Evolutionary conservation across 2,797 vertebrate genomes (phyloP).

Genomic region (Glyptemys insculpta): DNA sequence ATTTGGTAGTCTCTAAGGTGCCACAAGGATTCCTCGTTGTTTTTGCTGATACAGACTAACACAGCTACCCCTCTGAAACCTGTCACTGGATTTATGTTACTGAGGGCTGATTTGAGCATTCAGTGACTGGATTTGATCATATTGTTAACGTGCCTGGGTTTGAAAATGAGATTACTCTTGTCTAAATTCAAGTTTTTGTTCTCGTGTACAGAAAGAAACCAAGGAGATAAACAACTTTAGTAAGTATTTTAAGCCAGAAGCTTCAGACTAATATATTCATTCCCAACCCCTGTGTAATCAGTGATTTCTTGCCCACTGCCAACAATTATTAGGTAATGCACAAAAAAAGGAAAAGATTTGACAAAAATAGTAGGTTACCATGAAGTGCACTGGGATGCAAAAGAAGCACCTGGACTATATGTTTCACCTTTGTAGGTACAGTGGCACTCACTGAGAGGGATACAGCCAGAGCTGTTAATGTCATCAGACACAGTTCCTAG

Average conservation of each 20-base stretch:
- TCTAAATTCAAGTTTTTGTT: neutral
- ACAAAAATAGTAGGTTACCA: slow-evolving; percentile 74
- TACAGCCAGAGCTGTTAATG: slow-evolving; percentile 77
- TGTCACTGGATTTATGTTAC: neutral
- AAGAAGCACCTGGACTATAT: slow-evolving; percentile 78
- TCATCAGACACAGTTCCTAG: slow-evolving; percentile 85
- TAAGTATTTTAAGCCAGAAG: neutral
- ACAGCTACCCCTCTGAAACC: no score
- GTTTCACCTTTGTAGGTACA: slow-evolving; percentile 78
- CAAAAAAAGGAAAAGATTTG: neutral
- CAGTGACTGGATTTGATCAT: neutral
- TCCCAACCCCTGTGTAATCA: neutral
- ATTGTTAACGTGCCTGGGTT: neutral
- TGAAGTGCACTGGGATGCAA: slow-evolving; percentile 78
- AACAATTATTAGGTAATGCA: neutral
- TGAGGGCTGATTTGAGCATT: neutral
- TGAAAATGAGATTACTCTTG: neutral
- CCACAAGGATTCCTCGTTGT: no score
- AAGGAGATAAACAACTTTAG: neutral
- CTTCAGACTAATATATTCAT: neutral
- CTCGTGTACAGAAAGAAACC: neutral
- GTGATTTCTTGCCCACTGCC: neutral
- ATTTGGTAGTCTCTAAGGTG: no score
- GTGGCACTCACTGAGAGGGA: slow-evolving; percentile 75
- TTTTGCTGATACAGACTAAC: no score